Evolutionary conservation across 2,113 vertebrate genomes (phyloP).

Genomic region (Aegotheles bennettii): DNA sequence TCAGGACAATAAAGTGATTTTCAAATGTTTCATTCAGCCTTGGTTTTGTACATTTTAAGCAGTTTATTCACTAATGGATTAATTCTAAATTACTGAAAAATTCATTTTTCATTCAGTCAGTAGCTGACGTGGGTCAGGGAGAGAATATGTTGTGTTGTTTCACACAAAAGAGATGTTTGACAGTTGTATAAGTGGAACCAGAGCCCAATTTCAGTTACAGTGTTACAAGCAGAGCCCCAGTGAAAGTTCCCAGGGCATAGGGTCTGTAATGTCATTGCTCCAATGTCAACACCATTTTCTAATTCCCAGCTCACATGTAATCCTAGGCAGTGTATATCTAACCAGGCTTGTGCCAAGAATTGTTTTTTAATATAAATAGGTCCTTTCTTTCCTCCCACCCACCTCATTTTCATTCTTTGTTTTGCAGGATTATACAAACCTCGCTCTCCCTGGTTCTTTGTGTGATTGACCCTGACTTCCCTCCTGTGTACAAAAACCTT

Average conservation of each 20-base stretch:
- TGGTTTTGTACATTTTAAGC: neutral
- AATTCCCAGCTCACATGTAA: neutral
- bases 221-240: neutral
- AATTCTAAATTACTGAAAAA: neutral
- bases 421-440: neutral
- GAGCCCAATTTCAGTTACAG: neutral
- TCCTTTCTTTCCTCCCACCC: neutral
- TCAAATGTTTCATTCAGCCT: neutral
- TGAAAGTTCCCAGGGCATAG: neutral
- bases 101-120: neutral
- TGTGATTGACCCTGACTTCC: neutral
- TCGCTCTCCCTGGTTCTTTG: neutral
- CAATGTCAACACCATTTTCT: neutral
- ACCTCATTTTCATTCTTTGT: neutral
- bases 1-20: neutral
- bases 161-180: neutral
- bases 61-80: neutral
- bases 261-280: neutral
- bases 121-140: neutral
- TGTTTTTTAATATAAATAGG: slow-evolving; percentile 4
- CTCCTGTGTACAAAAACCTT: neutral
- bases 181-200: neutral
- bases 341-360: neutral
- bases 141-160: neutral
- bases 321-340: neutral